phyloP scores from a whole-genome alignment of 2,888 invertebrate genomes.

The Ditula angustiorana region DNA sequence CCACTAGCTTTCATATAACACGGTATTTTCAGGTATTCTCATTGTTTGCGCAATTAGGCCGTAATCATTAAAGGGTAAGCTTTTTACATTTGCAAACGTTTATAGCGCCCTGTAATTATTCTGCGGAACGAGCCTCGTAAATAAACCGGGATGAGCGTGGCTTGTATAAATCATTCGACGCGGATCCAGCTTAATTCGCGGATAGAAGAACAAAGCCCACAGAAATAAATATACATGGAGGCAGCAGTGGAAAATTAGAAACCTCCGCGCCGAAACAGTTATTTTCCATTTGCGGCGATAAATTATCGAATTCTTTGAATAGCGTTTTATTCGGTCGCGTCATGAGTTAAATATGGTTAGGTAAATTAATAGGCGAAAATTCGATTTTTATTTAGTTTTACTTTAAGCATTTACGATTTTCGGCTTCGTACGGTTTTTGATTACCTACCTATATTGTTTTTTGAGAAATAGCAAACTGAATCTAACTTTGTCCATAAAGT shows the following conservation, averaged over 20 bases:
- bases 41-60: conserved; percentile 65
- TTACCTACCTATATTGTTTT: too few relatives aligned
- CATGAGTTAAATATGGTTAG: conserved; percentile 28
- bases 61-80: conserved; percentile 74
- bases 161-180: conserved; percentile 83
- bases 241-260: conserved; percentile 58
- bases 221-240: conserved; percentile 74
- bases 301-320: conserved; percentile 64
- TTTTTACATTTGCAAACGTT: conserved; percentile 79
- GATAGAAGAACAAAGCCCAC: conserved; percentile 82
- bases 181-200: conserved; percentile 78
- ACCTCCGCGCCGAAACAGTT: conserved; percentile 48
- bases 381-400: background rate
- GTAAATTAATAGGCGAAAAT: conserved; percentile 14
- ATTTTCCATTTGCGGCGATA: conserved; percentile 63
- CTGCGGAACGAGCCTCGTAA: conserved; percentile 77
- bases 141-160: conserved; percentile 81
- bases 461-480: too few relatives aligned
- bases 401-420: background rate
- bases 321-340: conserved; percentile 43
- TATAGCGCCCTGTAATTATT: conserved; percentile 80
- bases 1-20: conserved; percentile 42
- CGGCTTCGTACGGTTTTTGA: too few relatives aligned
- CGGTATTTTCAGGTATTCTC: conserved; percentile 45
- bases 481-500: too few relatives aligned